Base-by-base conservation (phyloP, 2,113 vertebrate genomes). In the Pogona vitticeps region DNA sequence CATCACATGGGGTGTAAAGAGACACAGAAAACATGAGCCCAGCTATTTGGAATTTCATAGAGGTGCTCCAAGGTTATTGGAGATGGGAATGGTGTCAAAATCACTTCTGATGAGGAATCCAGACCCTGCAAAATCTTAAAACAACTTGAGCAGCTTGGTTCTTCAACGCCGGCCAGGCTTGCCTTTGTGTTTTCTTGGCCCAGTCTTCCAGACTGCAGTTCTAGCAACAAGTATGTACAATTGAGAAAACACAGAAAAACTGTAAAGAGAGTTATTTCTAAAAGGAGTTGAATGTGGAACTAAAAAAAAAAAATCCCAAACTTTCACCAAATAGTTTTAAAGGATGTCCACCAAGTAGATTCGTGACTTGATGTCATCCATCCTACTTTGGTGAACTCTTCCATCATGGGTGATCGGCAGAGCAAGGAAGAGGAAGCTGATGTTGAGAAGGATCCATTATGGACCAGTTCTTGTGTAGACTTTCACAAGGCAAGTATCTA, bases 41-140 rank as follows among this genome's bases (percentile, higher is more conserved):
- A 58, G 72, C 82, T 59, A 26, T 70, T 28, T 46, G 68, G 86
- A 82, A 88, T 91, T 92, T 91, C 88, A 88, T 90, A 88, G 86
- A 92, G 73, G 15, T 80, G 84, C 75, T 68, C 75, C 42, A 52
- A 78, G 84, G 63, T 78, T 78, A 85, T 40, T 23, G 67, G 86
- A 86, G 72, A 56, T 71, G 76, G 14, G 46, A 92, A 33, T 63
- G 31, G 38, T 0, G 6, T 80, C 84, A 87, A 68, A 40, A 86
- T 40, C 63, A 28, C 61, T 79, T 82, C 40, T 92, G 82, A 83
- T 0, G 10, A 88, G 72, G 87, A 89, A 61, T 83, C 76, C 76
- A 90, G 90, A n/a, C 70, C 52, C 38, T 3, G 10, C 6, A 31
- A 58, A 91, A 88, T 42, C 68, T 80, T 79, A 0, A 1, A 65